Conservation (phyloP, 2,113 vertebrate species). For the Meles meles region DNA sequence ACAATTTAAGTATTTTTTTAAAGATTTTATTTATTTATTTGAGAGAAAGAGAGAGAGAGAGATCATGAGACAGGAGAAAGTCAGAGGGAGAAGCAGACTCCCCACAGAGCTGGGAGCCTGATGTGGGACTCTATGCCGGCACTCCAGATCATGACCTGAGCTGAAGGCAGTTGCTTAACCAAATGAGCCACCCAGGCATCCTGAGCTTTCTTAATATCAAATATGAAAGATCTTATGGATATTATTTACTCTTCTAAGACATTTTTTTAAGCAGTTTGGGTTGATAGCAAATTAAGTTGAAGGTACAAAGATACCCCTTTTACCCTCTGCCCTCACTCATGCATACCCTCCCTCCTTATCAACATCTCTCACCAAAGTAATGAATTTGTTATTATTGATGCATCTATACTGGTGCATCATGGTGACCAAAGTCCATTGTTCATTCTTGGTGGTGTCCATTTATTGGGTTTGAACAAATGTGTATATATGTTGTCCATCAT, state of each 20-base stretch:
- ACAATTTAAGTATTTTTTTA: not conserved
- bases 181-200: too few species aligned
- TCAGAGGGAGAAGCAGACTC: too few species aligned
- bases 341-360: not conserved
- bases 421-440: not conserved
- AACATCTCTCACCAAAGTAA: not conserved
- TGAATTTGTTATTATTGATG: not conserved
- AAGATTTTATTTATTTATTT: too few species aligned
- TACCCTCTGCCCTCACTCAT: too few species aligned
- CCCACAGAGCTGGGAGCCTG: too few species aligned
- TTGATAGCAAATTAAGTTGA: not conserved
- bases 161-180: too few species aligned
- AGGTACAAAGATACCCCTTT: not conserved
- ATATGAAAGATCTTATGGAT: not conserved
- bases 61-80: too few species aligned
- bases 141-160: too few species aligned
- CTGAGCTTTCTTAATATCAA: not conserved
- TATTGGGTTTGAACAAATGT: not conserved
- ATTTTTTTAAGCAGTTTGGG: not conserved
- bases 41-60: too few species aligned
- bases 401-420: not conserved
- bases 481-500: not conserved
- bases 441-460: not conserved
- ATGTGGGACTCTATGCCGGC: too few species aligned
- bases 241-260: not conserved